phyloP scores from a whole-genome alignment of 2,888 invertebrate species.

The Lepidonotus clava region DNA sequence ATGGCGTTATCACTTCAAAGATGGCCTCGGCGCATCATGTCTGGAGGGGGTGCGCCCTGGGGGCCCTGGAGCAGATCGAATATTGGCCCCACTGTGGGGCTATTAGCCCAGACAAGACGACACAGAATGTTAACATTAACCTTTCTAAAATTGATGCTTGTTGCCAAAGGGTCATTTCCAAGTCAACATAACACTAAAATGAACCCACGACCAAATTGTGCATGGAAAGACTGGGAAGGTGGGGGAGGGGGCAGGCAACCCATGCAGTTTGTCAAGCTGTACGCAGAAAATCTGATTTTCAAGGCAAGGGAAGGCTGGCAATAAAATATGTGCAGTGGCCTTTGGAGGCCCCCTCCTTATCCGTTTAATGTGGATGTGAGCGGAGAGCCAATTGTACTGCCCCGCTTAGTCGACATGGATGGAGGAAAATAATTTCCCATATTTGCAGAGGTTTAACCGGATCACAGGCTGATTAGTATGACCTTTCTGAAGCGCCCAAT shows the following conservation, averaged over 20 bases:
- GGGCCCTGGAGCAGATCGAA: constrained; percentile 21
- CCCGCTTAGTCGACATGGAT: not conserved
- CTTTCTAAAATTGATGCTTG: constrained; percentile 37
- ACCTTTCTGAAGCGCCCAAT: constrained; percentile 28
- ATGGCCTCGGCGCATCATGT: not conserved
- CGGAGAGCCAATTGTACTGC: not conserved
- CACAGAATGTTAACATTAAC: constrained; percentile 39
- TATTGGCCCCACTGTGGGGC: constrained; percentile 14
- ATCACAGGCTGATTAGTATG: constrained; percentile 52
- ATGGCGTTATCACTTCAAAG: constrained; percentile 56
- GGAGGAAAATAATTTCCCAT: constrained; percentile 52
- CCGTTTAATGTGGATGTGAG: constrained; percentile 42
- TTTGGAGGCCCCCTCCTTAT: not conserved
- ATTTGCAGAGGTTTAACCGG: constrained; percentile 30
- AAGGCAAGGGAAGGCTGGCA: no score
- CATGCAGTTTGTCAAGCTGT: no score
- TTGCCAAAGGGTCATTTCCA: not conserved
- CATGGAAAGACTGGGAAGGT: not conserved
- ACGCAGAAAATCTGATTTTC: no score
- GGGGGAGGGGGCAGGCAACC: not conserved
- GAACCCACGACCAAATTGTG: not conserved
- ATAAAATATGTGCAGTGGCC: constrained; percentile 47
- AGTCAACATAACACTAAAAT: constrained; percentile 1
- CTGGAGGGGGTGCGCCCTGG: not conserved
- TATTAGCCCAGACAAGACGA: not conserved